Percentiles rank a stretch among this genome's conserved stretches.
Evolutionary conservation across 1,140 invertebrate species (phyloP).

Genomic region (Scaptomyza montana): DNA sequence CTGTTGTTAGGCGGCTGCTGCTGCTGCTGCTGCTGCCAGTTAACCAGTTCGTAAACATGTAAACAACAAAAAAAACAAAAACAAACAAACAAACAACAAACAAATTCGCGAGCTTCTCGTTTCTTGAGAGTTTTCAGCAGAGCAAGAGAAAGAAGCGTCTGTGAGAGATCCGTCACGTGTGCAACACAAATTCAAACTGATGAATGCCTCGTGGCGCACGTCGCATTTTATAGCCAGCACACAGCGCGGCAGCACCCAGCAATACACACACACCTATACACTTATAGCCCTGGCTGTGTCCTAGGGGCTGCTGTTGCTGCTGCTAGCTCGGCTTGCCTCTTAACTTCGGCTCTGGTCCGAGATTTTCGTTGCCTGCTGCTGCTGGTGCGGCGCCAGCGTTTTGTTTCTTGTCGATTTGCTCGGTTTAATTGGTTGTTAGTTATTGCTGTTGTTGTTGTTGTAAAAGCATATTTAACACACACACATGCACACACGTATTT

Average conservation of each 20-base stretch:
- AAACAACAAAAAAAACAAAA: slow-evolving; percentile 25
- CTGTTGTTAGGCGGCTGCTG: slow-evolving; percentile 31
- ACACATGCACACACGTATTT: neutral
- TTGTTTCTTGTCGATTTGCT: slow-evolving; percentile 33
- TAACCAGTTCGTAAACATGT: slow-evolving; percentile 83
- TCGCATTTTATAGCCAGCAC: slow-evolving; percentile 60
- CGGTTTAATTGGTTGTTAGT: slow-evolving; percentile 34
- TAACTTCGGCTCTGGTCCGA: slow-evolving; percentile 22
- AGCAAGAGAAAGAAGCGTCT: neutral
- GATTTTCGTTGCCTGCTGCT: slow-evolving; percentile 1
- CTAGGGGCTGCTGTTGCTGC: slow-evolving; percentile 36
- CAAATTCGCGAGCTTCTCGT: neutral
- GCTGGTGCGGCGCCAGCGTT: neutral
- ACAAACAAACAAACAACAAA: neutral
- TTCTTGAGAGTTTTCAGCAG: no score
- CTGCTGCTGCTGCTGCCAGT: slow-evolving; percentile 65
- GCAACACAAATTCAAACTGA: slow-evolving; percentile 75
- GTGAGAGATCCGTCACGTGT: slow-evolving; percentile 55
- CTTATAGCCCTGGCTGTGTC: slow-evolving; percentile 16
- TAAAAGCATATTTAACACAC: slow-evolving; percentile 6
- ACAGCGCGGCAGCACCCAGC: slow-evolving; percentile 10
- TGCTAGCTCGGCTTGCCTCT: slow-evolving; percentile 7
- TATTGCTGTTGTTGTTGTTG: slow-evolving; percentile 3
- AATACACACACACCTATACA: neutral
- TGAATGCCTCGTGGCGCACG: slow-evolving; percentile 55